These are phyloP conservation scores for Pseudorhombus dupliciocellatus DNA, from an alignment of 2,113 vertebrate species.

Conservation along the genomic window DNA sequence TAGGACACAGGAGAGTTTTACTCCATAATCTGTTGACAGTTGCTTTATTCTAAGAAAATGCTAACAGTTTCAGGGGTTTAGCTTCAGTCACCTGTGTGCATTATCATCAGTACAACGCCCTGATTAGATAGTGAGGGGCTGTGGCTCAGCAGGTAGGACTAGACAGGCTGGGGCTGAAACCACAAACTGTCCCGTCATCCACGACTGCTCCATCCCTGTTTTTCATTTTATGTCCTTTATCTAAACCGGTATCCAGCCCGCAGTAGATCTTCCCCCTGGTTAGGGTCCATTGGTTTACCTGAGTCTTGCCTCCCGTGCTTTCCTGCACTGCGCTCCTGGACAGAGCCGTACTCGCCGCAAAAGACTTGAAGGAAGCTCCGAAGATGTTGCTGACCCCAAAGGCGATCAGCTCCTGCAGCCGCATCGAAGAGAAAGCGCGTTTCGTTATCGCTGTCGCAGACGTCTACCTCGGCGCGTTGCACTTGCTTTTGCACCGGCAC, in stretches of 20 bases:
- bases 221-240: no score
- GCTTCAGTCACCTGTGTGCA: no score
- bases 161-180: no score
- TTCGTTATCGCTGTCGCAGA: not conserved
- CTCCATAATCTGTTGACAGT: no score
- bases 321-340: constrained; percentile 95
- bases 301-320: constrained; percentile 96
- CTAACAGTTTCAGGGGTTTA: no score
- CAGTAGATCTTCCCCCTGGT: not conserved
- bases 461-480: not conserved
- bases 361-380: constrained; percentile 89
- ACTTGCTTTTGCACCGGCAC: not conserved
- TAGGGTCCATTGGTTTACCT: constrained; percentile 80
- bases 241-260: not conserved
- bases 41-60: no score
- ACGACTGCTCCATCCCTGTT: no score
- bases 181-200: no score
- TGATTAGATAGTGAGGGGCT: no score
- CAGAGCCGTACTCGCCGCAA: constrained; percentile 90
- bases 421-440: not conserved
- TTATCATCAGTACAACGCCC: no score
- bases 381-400: constrained; percentile 93
- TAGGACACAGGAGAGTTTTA: not conserved
- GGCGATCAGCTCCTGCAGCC: constrained; percentile 90
- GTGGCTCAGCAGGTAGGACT: no score